Evolutionary conservation across 1,140 invertebrate species (phyloP), one percentile per base, ranked within the genome.

Genomic region (Caenorhabditis latens): DNA sequence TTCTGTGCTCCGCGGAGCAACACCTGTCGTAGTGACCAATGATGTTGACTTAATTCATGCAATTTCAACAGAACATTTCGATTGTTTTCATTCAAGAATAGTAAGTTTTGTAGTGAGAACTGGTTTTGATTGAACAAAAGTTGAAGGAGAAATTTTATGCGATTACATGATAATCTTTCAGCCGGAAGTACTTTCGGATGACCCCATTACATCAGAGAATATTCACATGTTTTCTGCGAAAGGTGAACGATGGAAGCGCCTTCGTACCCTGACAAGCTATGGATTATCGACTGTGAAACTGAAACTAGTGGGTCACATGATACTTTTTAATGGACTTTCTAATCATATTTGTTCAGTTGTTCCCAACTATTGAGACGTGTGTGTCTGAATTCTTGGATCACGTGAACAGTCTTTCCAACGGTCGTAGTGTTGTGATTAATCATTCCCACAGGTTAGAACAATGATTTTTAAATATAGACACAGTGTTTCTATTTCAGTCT

Each of bases 191-290:
- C 9, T 79, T 21, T 79, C 63, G 11, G 63, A 50, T 71, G 84
- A 85, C 40, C 84, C 84, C 2, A 65, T 79, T n/a, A 50, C 63
- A 40, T 50, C 48, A 21, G 46, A 65, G 2, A 67, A 50, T 40
- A 67, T 85, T 40, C 84, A 85, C 46, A 85, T 85, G 84, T 85
- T 85, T 53, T 65, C 84, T 16, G 84, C 84, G 4, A 58, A 67
- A 50, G 84, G 84, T 32, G 84, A 85, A 43, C 84, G 84, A 8
- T 85, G 84, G 84, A 85, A 85, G 24, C 84, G 84, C 16, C 46
- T 85, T 19, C 63, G 84, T 2, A 57, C 63, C 9, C 11, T 85
- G 21, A 85, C 84, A 7, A 85, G 84, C 32, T 67, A 85, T 71
- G 84, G 63, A 32, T 13, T 85, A 16, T 85, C 84, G 1, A 53